These are phyloP conservation scores for Odobenus rosmarus DNA, from an alignment of 2,113 vertebrate genomes.

Conservation along the genomic window DNA sequence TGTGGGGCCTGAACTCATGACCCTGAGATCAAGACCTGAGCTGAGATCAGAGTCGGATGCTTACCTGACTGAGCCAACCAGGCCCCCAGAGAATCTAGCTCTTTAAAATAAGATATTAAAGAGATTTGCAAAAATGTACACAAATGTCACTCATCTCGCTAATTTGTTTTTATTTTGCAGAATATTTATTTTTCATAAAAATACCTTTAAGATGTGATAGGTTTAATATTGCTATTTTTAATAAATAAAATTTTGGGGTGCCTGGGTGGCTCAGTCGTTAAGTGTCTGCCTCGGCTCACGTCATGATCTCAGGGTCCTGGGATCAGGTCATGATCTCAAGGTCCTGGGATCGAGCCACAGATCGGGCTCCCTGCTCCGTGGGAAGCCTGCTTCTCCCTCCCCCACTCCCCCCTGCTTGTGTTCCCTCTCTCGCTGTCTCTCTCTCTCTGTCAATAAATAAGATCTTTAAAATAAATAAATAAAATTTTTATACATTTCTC, in stretches of 20 bases:
- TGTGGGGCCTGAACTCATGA: not conserved
- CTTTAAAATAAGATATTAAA: not conserved
- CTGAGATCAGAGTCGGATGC: not conserved
- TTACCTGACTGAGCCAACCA: not conserved
- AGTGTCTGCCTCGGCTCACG: no score
- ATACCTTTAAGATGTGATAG: not conserved
- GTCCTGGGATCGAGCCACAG: no score
- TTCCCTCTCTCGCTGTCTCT: no score
- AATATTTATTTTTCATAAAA: slow-evolving; percentile 32
- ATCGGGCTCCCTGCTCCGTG: no score
- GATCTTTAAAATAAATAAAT: not conserved
- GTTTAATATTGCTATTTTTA: not conserved
- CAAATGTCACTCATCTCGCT: not conserved
- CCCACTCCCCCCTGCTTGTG: no score
- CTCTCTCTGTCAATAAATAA: no score
- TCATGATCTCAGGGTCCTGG: no score
- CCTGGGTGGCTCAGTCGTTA: no score
- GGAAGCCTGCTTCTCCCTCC: no score
- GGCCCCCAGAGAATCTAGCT: not conserved
- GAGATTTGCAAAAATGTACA: slow-evolving; percentile 13
- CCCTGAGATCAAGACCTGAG: not conserved
- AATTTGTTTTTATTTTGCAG: not conserved
- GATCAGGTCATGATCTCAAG: no score
- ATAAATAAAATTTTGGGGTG: not conserved
- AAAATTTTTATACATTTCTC: not conserved